phyloP scores from a whole-genome alignment of 2,888 invertebrate genomes.

The Kryphioiulus occultus region DNA sequence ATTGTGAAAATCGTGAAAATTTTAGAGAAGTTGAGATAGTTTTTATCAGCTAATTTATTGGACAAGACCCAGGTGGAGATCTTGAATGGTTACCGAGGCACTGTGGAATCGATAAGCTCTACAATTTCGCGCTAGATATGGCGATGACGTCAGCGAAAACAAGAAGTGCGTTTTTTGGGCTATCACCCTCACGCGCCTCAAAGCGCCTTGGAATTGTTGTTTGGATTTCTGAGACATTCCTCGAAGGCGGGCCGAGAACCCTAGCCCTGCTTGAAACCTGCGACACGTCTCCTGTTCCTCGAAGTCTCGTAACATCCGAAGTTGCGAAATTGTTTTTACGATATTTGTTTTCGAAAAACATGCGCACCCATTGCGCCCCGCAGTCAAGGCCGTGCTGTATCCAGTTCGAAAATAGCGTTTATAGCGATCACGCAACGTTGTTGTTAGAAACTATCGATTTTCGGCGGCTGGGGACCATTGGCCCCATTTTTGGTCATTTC shows the following conservation, averaged over 20 bases:
- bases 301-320: not conserved
- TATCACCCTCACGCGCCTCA: not conserved
- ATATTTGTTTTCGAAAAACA: not conserved
- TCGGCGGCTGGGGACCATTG: not conserved
- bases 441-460: not conserved
- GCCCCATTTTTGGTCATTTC: not conserved
- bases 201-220: conserved; percentile 4
- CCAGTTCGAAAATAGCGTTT: not conserved
- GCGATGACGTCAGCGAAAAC: not conserved
- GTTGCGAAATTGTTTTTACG: not conserved
- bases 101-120: no score
- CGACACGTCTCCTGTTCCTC: not conserved
- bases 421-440: not conserved
- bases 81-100: no score
- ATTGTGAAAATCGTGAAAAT: no score
- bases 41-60: no score
- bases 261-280: not conserved
- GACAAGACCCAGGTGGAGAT: no score
- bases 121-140: no score
- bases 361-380: not conserved
- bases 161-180: not conserved
- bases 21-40: no score
- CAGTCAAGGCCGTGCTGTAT: not conserved
- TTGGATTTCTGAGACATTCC: not conserved
- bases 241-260: not conserved